These are phyloP conservation scores for Electrona antarctica DNA, from an alignment of 2,113 vertebrate genomes.

Conservation along the genomic window DNA sequence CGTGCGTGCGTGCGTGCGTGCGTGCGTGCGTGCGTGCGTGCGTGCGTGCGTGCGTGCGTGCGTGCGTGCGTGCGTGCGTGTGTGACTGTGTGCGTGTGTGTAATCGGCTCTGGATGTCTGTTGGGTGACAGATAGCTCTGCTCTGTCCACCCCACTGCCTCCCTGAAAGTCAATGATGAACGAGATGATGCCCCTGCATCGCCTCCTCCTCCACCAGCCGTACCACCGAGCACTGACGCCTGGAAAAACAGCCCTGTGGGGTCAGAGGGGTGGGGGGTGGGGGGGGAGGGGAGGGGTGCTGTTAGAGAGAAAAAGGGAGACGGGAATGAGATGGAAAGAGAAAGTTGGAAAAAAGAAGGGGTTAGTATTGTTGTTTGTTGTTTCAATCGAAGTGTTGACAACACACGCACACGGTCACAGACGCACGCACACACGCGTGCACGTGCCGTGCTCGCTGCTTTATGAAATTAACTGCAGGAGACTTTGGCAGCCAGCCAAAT, in stretches of 20 bases:
- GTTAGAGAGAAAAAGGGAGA: neutral
- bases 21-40: too few relatives aligned
- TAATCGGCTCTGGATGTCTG: neutral
- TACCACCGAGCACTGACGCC: neutral
- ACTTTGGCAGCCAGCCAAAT: too few relatives aligned
- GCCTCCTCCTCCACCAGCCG: neutral
- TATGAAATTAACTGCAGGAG: too few relatives aligned
- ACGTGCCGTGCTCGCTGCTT: neutral
- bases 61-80: neutral
- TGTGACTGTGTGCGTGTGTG: neutral
- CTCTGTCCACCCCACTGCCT: constrained; percentile 8
- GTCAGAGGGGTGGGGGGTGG: too few relatives aligned
- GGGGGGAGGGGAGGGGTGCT: too few relatives aligned
- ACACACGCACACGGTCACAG: neutral
- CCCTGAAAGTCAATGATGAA: constrained; percentile 4
- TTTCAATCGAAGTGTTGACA: neutral
- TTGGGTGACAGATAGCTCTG: constrained; percentile 1
- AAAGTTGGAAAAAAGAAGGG: too few relatives aligned
- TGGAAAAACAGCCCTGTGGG: too few relatives aligned
- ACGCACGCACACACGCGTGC: neutral
- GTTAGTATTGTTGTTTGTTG: too few relatives aligned
- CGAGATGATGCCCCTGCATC: neutral
- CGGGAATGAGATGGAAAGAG: too few relatives aligned
- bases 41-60: neutral
- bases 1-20: too few relatives aligned